Conservation (phyloP, 2,888 invertebrate genomes). For the Serripes groenlandicus region DNA sequence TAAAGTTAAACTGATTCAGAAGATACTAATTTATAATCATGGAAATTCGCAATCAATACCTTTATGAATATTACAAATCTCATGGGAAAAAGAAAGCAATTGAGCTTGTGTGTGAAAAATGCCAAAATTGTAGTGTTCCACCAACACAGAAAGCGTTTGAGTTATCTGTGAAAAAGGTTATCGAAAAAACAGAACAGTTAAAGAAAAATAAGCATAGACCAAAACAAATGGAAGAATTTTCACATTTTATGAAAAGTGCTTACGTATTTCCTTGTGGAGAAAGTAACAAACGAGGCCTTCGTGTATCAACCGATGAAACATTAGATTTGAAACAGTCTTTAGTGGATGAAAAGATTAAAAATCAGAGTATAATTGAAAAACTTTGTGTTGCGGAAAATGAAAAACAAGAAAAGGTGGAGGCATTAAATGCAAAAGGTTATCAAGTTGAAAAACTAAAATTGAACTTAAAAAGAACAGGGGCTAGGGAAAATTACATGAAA, state of each 20-base stretch:
- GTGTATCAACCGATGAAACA: conserved; percentile 6
- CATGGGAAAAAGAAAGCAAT: neutral
- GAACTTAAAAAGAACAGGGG: conserved; percentile 31
- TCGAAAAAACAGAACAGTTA: conserved; percentile 7
- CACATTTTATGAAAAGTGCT: neutral
- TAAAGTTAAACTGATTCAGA: no score
- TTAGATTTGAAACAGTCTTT: conserved; percentile 16
- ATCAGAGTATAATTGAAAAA: conserved; percentile 32
- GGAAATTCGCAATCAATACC: neutral
- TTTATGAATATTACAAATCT: neutral
- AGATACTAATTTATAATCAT: neutral
- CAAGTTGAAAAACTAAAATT: conserved; percentile 6
- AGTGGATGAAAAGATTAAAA: conserved; percentile 25
- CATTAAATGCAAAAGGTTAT: neutral
- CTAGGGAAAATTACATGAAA: conserved; percentile 23
- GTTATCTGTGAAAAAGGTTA: neutral
- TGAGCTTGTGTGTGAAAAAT: neutral
- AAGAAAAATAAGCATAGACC: conserved; percentile 35
- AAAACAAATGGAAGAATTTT: conserved; percentile 2
- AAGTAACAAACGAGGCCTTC: conserved; percentile 19
- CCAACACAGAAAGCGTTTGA: neutral
- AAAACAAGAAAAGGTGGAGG: neutral
- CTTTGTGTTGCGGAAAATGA: conserved; percentile 12
- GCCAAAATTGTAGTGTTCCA: neutral
- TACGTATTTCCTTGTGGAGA: conserved; percentile 23